phyloP scores from a whole-genome alignment of 64 coral and sea anemone species.

The Montipora cactus region DNA sequence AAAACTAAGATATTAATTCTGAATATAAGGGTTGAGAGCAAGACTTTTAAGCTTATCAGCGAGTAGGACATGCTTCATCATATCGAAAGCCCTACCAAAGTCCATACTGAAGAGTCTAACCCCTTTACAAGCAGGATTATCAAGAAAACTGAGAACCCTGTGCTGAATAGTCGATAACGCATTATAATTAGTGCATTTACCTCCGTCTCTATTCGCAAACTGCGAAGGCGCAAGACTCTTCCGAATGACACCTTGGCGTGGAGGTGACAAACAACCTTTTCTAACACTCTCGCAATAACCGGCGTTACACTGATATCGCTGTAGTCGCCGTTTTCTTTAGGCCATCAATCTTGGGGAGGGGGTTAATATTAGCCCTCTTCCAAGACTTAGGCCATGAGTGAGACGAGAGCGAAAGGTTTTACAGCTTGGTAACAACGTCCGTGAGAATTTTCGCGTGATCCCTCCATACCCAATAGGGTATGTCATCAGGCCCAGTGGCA shows the following conservation, averaged over 20 bases:
- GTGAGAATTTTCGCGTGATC: too few relatives aligned
- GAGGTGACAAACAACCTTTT: constrained; percentile 42
- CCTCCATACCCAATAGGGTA: too few relatives aligned
- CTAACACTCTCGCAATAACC: constrained; percentile 41
- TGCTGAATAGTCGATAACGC: constrained; percentile 42
- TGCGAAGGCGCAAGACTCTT: constrained; percentile 38
- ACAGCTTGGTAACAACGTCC: not conserved
- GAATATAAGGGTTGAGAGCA: constrained; percentile 47
- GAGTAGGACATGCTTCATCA: constrained; percentile 36
- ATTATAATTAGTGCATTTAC: constrained; percentile 17
- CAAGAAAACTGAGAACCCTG: constrained; percentile 32
- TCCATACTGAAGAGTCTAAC: constrained; percentile 47
- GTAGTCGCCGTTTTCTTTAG: constrained; percentile 15
- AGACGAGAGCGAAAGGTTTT: constrained; percentile 22
- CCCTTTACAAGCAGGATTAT: not conserved
- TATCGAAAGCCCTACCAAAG: not conserved
- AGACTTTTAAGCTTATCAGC: constrained; percentile 46
- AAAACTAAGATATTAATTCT: constrained; percentile 26
- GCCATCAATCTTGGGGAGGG: not conserved
- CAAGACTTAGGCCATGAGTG: constrained; percentile 28
- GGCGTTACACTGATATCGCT: constrained; percentile 33
- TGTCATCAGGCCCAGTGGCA: not conserved
- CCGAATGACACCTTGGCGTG: constrained; percentile 32
- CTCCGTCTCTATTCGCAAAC: constrained; percentile 45
- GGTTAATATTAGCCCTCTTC: constrained; percentile 22